Conservation (phyloP, 2,888 invertebrate genomes). For the Mesorhabditis belari region DNA sequence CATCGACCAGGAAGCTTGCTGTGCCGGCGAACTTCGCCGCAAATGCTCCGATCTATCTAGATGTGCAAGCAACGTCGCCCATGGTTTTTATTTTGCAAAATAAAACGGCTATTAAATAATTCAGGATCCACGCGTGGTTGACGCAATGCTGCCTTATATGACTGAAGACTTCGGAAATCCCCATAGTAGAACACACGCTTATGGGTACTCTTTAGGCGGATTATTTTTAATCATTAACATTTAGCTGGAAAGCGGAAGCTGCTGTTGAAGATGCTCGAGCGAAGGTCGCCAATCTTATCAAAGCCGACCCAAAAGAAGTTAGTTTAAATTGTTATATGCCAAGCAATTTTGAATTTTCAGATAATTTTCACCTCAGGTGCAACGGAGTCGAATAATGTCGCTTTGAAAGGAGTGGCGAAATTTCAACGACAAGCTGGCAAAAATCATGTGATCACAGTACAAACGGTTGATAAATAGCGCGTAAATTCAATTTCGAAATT, state of each 20-base stretch:
- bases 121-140: slow-evolving; percentile 90
- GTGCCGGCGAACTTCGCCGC: background rate
- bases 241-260: slow-evolving; percentile 84
- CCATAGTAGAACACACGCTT: slow-evolving; percentile 92
- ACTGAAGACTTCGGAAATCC: slow-evolving; percentile 89
- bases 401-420: slow-evolving; percentile 85
- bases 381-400: slow-evolving; percentile 95
- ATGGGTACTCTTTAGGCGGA: slow-evolving; percentile 64
- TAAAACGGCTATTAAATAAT: too few relatives aligned
- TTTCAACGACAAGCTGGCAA: slow-evolving; percentile 82
- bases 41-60: slow-evolving; percentile 74
- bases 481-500: background rate
- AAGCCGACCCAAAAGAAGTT: slow-evolving; percentile 41
- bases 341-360: too few relatives aligned
- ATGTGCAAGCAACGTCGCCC: slow-evolving; percentile 93
- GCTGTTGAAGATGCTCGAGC: slow-evolving; percentile 86
- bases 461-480: slow-evolving; percentile 64
- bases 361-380: slow-evolving; percentile 98
- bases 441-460: slow-evolving; percentile 90
- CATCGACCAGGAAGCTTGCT: background rate
- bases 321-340: too few relatives aligned
- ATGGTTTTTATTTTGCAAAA: too few relatives aligned
- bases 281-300: slow-evolving; percentile 46
- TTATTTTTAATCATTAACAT: too few relatives aligned
- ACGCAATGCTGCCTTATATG: slow-evolving; percentile 90